phyloP scores from a whole-genome alignment of 2,113 vertebrate species.

The Cardinalis cardinalis region DNA sequence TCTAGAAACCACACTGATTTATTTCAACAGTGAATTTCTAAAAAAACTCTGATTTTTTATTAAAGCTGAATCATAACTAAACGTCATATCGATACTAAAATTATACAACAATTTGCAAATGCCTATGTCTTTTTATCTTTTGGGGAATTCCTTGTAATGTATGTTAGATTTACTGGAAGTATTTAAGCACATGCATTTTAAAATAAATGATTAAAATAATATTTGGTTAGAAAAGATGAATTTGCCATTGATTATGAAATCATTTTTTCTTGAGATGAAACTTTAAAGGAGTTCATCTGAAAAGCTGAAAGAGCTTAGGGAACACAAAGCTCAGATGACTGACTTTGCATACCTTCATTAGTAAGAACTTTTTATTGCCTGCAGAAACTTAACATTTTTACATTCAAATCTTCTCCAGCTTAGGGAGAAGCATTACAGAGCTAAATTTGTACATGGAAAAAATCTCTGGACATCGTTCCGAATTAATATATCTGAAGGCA shows the following conservation, averaged over 20 bases:
- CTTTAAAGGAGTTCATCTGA: not conserved
- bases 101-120: not conserved
- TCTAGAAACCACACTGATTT: not conserved
- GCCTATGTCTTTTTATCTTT: not conserved
- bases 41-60: not conserved
- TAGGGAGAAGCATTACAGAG: not conserved
- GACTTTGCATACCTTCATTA: not conserved
- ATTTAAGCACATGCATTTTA: not conserved
- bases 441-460: constrained; percentile 17
- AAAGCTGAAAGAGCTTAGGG: not conserved
- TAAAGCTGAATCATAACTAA: not conserved
- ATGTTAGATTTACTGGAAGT: not conserved
- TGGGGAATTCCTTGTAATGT: not conserved
- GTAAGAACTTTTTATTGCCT: not conserved
- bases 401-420: not conserved
- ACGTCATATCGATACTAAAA: not conserved
- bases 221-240: not conserved
- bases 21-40: not conserved
- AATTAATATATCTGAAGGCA: constrained; percentile 7
- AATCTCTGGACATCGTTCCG: not conserved
- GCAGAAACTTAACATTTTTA: not conserved
- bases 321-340: not conserved
- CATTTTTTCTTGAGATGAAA: not conserved
- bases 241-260: not conserved
- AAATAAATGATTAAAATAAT: not conserved